Percentiles rank a stretch among this genome's conserved stretches.
These are phyloP conservation scores for Helobdella robusta DNA, from an alignment of 2,888 invertebrate genomes.

Conservation along the genomic window DNA sequence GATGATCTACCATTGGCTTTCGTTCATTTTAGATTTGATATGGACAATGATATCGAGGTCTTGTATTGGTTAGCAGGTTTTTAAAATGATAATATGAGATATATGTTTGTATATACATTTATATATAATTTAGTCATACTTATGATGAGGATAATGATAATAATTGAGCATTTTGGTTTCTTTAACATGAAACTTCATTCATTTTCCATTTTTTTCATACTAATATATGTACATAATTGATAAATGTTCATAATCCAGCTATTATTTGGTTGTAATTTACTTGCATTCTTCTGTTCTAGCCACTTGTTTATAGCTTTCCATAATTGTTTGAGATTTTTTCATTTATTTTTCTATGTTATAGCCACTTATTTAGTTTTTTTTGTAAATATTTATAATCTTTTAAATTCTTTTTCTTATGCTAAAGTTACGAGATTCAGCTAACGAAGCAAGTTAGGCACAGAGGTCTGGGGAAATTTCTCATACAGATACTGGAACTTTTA, in stretches of 20 bases:
- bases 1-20: slow-evolving; percentile 57
- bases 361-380: not conserved
- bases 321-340: not conserved
- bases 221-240: too few relatives aligned
- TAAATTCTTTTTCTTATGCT: too few relatives aligned
- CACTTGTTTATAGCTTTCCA: not conserved
- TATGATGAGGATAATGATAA: not conserved
- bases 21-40: slow-evolving; percentile 72
- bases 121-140: not conserved
- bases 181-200: not conserved
- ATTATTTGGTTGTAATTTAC: too few relatives aligned
- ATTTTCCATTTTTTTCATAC: too few relatives aligned
- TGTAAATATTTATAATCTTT: slow-evolving; percentile 35
- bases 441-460: slow-evolving; percentile 62
- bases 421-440: slow-evolving; percentile 78
- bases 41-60: slow-evolving; percentile 66
- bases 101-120: not conserved
- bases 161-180: not conserved
- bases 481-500: slow-evolving; percentile 67
- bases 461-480: slow-evolving; percentile 73
- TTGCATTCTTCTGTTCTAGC: too few relatives aligned
- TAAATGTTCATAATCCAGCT: too few relatives aligned
- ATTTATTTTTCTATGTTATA: not conserved
- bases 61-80: slow-evolving; percentile 61
- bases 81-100: not conserved